Evolutionary conservation across 1,140 invertebrate genomes (phyloP), one percentile per base, ranked within the genome.

Genomic region (Heliconius hermathena): DNA sequence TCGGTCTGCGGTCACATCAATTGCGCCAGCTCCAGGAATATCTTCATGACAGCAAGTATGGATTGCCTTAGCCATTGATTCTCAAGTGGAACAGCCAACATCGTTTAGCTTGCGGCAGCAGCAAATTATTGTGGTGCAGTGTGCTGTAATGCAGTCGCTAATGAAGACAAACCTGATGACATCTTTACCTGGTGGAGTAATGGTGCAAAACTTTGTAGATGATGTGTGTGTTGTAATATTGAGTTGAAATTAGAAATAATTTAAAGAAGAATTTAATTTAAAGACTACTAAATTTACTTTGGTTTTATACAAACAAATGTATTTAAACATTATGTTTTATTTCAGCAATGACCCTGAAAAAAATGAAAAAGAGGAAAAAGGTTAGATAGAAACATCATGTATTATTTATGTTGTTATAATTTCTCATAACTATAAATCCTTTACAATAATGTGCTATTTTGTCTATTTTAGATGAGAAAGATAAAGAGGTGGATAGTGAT

Each of bases 181-280:
- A 66, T 66, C 60, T 16, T n/a, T 66, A 22, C 60, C 11, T 26
- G 73, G 76, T 85, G 88, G 84, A 88, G 84, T 87, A 88, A 79
- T 86, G 93, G 93, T 95, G 94, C 94, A 95, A 95, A 95, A 95
- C 93, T 95, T 95, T 95, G 94, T 95, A 94, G 93, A 84, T 90
- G 89, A 90, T 90, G 87, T 88, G 89, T 88, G 82, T 81, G 76
- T 81, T 66, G 60, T 66, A 66, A 74, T 66, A 49, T 73, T 73
- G 70, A 77, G 38, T 46, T 66, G 26, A 72, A 74, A n/a, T 29
- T 72, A 52, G 60, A 57, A n/a, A 52, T 41, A 18, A 66, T 33
- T 52, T 52, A 26, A 41, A 38, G 38, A 38, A 46, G 41, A 46
- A 16, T 16, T 16, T 46, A 16, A 46, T 46, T 16, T 76, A 54